Evolutionary conservation across 2,113 vertebrate genomes (phyloP).

Genomic region (Cynopterus brachyotis): DNA sequence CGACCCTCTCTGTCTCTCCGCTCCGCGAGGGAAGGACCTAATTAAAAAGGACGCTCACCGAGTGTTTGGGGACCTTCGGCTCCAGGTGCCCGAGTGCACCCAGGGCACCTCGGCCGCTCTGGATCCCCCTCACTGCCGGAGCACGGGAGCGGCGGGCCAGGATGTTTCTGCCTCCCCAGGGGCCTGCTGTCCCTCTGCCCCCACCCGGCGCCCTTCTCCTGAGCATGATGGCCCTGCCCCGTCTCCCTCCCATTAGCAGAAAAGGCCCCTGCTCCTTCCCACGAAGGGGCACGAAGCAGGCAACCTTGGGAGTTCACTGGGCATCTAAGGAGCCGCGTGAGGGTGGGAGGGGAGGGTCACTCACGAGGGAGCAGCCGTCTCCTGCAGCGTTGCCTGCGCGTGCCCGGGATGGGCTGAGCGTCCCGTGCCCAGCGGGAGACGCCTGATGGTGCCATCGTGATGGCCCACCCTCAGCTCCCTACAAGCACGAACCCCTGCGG

Average conservation of each 20-base stretch:
- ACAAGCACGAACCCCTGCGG: neutral
- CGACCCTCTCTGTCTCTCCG: neutral
- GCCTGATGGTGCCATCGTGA: neutral
- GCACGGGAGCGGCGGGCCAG: neutral
- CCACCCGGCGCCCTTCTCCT: fast-evolving
- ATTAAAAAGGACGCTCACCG: conserved; percentile 25
- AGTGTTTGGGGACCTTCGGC: neutral
- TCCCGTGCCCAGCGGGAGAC: neutral
- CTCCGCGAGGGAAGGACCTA: conserved; percentile 48
- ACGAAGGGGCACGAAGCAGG: neutral
- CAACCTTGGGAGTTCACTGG: neutral
- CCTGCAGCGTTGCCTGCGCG: neutral
- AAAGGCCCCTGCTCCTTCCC: neutral
- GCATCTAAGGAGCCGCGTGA: neutral
- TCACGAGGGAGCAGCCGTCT: neutral
- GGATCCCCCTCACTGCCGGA: neutral
- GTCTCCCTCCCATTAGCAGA: neutral
- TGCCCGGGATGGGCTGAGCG: neutral
- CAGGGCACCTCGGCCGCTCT: neutral
- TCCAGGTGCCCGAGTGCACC: neutral
- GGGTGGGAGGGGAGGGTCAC: neutral
- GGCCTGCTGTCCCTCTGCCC: neutral
- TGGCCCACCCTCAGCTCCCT: neutral
- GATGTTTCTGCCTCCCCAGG: neutral
- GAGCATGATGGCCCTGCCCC: fast-evolving